Conservation (phyloP, 2,797 vertebrate species). For the Pseudopleuronectes americanus region DNA sequence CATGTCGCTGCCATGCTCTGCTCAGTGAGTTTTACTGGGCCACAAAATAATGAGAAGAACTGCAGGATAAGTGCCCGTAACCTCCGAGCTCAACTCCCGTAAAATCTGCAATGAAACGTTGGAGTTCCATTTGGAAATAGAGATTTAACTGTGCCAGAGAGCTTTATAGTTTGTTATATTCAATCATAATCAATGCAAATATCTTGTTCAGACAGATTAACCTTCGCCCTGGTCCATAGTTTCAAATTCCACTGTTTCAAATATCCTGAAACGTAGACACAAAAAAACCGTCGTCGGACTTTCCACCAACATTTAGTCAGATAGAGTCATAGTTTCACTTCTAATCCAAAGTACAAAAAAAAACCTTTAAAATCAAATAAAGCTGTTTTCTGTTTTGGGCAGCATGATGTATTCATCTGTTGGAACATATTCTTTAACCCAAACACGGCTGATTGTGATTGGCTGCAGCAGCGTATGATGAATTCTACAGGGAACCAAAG, state of each 20-base stretch:
- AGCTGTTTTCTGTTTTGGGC: not conserved
- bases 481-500: conserved; percentile 35
- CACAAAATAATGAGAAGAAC: conserved; percentile 16
- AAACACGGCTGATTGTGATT: conserved; percentile 29
- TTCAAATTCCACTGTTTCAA: not conserved
- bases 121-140: no score
- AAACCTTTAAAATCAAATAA: not conserved
- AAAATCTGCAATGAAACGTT: not conserved
- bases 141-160: no score
- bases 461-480: conserved; percentile 37
- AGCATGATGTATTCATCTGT: not conserved
- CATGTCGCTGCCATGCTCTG: conserved; percentile 13
- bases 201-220: not conserved
- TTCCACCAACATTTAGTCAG: not conserved
- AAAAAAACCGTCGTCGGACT: not conserved
- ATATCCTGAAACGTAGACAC: not conserved
- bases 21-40: conserved; percentile 42
- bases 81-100: conserved; percentile 16
- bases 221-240: not conserved
- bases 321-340: not conserved
- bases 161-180: no score
- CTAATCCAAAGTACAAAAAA: not conserved
- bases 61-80: conserved; percentile 13
- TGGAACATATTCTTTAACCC: conserved; percentile 1
- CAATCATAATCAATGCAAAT: no score